Evolutionary conservation across 1,140 invertebrate species (phyloP), one percentile per base, ranked within the genome.

Genomic region (Stegodyphus dumicola): DNA sequence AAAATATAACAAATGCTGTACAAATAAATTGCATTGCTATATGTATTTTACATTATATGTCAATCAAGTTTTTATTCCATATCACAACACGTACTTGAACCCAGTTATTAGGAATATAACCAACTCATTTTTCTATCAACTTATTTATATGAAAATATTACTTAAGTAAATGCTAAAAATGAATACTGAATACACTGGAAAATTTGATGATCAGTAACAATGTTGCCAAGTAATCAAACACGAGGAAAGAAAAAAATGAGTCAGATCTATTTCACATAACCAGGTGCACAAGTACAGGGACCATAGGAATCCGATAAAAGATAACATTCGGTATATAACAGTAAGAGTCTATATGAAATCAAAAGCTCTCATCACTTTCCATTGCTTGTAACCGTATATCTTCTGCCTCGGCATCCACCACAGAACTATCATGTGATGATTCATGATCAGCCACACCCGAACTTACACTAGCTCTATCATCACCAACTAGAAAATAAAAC

Each of bases 341-440:
- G 65, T 65, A 66, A 52, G 7, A 56, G 17, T 15, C 7, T 53
- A 10, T 11, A 7, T 52, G 51, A 9, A 15, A 69, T 84, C 77
- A 91, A 86, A 91, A 90, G 83, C 90, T 91, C 88, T 91, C 91
- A 77, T 91, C 91, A 88, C 91, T 91, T 84, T 91, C 91, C 77
- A 91, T 89, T 18, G 90, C 90, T 83, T 91, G 91, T 75, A 91
- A 87, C 74, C 90, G 89, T 51, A 89, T 87, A 73, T 90, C 90
- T 71, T 90, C 90, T 11, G 84, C 77, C 65, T 85, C 80, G 1
- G 70, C 18, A 77, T 89, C 89, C 71, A 89, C 88, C 6, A 87
- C 65, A 17, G 88, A 89, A 73, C 86, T 85, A 60, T 88, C 87
- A 17, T 88, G 86, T 11, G 87, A 88, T 48, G 87, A 86, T 73